A percentile compares a stretch with the other conserved stretches of the same genome.
phyloP scores from a whole-genome alignment of 2,113 vertebrate species.

The Perca schrenkii region DNA sequence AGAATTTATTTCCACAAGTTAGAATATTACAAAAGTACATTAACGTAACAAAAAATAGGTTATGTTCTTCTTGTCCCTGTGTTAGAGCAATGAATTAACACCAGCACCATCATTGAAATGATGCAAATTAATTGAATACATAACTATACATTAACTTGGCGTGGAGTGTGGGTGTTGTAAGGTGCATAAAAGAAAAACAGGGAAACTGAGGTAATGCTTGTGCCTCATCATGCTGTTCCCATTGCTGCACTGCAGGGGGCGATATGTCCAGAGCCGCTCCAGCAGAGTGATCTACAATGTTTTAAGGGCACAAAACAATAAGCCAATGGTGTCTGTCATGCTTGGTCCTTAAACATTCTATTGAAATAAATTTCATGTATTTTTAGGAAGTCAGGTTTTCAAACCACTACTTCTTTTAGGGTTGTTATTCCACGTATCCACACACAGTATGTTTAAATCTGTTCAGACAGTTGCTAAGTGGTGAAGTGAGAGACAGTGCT shows the following conservation, averaged over 20 bases:
- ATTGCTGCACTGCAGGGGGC: not conserved
- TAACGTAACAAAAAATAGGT: not conserved
- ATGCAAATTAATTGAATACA: not conserved
- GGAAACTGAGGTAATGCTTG: too few relatives aligned
- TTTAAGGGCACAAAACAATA: not conserved
- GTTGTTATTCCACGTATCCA: not conserved
- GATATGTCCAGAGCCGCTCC: constrained; percentile 2
- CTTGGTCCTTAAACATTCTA: not conserved
- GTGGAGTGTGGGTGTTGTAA: too few relatives aligned
- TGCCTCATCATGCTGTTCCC: not conserved
- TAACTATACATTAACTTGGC: not conserved
- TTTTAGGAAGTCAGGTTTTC: not conserved
- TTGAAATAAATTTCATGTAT: not conserved
- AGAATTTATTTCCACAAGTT: not conserved
- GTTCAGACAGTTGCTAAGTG: not conserved
- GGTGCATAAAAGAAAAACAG: too few relatives aligned
- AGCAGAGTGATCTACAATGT: constrained; percentile 16
- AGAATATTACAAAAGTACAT: not conserved
- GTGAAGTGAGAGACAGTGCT: not conserved
- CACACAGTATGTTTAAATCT: not conserved
- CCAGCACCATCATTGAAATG: not conserved
- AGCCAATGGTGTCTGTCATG: not conserved
- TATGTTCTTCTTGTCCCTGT: not conserved
- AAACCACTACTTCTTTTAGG: not conserved
- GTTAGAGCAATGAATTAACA: too few relatives aligned